A percentile compares a stretch with the other conserved stretches of the same genome.
Conservation (phyloP, 1,140 invertebrate species). For the Aphaenogaster rudis region DNA sequence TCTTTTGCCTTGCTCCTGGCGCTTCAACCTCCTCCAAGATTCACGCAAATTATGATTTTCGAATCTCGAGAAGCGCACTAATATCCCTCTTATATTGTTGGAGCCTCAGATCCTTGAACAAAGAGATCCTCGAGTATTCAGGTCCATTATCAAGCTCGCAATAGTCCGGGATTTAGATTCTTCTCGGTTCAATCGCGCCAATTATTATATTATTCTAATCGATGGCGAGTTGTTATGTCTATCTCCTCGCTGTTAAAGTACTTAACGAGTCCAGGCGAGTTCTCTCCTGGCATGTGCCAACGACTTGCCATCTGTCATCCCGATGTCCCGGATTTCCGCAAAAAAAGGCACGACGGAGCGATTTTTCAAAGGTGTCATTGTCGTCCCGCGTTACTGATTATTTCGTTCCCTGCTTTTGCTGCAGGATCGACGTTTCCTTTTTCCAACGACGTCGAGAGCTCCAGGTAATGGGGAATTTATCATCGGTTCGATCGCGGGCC, state of each 20-base stretch:
- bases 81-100: too few relatives aligned
- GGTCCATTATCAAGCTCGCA: background rate
- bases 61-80: background rate
- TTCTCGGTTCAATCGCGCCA: background rate
- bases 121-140: background rate
- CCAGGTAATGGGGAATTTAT: slow-evolving; percentile 40
- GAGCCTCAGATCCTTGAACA: background rate
- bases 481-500: slow-evolving; percentile 15
- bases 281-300: background rate
- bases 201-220: background rate
- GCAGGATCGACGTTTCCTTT: background rate
- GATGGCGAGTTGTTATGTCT: background rate
- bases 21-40: background rate
- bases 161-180: background rate
- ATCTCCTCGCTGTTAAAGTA: background rate
- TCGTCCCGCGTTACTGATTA: slow-evolving; percentile 23
- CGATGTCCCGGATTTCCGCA: slow-evolving; percentile 1
- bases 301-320: slow-evolving; percentile 43
- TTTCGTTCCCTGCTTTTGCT: slow-evolving; percentile 12
- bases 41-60: background rate
- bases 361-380: slow-evolving; percentile 39
- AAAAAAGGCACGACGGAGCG: background rate
- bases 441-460: background rate
- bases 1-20: background rate
- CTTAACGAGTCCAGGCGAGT: background rate